Conservation (phyloP, 1,140 invertebrate genomes). For the Anadara kagoshimensis region DNA sequence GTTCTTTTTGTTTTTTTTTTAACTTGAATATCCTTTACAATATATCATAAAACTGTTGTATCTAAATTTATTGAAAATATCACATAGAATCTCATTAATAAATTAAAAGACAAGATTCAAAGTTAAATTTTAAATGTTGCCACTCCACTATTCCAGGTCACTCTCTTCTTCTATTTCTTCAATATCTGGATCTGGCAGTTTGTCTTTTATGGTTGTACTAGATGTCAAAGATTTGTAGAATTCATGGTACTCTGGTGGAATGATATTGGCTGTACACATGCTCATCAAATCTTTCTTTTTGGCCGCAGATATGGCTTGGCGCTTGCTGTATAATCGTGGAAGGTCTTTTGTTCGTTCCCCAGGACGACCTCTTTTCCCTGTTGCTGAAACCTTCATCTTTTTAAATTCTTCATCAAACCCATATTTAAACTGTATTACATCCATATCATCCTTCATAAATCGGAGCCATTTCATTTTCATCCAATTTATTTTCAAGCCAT, state of each 20-base stretch:
- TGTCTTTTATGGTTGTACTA: slow-evolving; percentile 11
- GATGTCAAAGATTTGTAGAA: slow-evolving; percentile 15
- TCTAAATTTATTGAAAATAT: no score
- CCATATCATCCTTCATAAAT: neutral
- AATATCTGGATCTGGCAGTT: slow-evolving; percentile 7
- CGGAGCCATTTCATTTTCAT: neutral
- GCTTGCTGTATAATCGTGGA: neutral
- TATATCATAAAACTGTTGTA: no score
- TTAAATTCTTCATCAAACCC: neutral
- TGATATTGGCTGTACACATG: slow-evolving; percentile 8
- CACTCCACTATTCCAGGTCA: no score
- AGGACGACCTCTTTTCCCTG: neutral
- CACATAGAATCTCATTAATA: no score
- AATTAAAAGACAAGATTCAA: no score
- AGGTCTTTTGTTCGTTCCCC: neutral
- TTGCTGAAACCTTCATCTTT: neutral
- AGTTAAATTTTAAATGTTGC: no score
- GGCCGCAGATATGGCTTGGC: slow-evolving; percentile 16
- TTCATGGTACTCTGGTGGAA: slow-evolving; percentile 18
- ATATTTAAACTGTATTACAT: neutral
- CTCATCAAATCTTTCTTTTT: slow-evolving; percentile 23
- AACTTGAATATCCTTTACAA: no score
- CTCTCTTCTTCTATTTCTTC: slow-evolving; percentile 4
- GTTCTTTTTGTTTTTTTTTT: no score
- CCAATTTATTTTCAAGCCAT: neutral